A percentile compares a stretch with the other conserved stretches of the same genome.
Conservation (phyloP, 2,797 vertebrate genomes). For the Amblyraja radiata region DNA sequence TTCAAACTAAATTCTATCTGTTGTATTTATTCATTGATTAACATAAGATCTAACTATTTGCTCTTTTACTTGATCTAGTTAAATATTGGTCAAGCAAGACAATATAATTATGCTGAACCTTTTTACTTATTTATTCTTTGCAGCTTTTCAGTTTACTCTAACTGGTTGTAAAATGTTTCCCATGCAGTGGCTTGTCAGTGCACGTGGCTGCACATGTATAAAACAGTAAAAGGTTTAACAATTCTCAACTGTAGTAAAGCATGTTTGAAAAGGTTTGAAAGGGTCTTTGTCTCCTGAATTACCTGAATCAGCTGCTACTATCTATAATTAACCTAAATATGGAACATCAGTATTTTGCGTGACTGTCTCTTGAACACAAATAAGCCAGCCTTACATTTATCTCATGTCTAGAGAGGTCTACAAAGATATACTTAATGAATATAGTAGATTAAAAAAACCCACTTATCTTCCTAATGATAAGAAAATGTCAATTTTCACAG, state of each 20-base stretch:
- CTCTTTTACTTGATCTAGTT: background rate
- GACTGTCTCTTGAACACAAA: background rate
- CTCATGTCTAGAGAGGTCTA: background rate
- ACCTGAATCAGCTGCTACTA: background rate
- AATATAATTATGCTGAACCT: background rate
- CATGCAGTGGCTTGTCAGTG: background rate
- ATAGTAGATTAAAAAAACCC: background rate
- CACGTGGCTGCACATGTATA: background rate
- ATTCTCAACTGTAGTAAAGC: background rate
- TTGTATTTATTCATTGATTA: background rate
- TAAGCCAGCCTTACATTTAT: background rate
- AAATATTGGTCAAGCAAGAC: background rate
- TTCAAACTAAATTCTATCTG: background rate
- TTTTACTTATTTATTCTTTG: background rate
- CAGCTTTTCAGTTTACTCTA: background rate
- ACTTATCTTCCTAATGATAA: background rate
- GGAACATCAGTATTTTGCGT: background rate
- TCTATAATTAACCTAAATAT: background rate
- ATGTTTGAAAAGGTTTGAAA: background rate
- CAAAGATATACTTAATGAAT: background rate
- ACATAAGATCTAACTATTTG: background rate
- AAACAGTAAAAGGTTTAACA: background rate
- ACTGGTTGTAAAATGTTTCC: background rate
- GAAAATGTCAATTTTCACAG: conserved; percentile 6
- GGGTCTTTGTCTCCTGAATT: background rate